These are phyloP conservation scores for Halictus rubicundus DNA, from an alignment of 1,140 invertebrate species.

Conservation along the genomic window DNA sequence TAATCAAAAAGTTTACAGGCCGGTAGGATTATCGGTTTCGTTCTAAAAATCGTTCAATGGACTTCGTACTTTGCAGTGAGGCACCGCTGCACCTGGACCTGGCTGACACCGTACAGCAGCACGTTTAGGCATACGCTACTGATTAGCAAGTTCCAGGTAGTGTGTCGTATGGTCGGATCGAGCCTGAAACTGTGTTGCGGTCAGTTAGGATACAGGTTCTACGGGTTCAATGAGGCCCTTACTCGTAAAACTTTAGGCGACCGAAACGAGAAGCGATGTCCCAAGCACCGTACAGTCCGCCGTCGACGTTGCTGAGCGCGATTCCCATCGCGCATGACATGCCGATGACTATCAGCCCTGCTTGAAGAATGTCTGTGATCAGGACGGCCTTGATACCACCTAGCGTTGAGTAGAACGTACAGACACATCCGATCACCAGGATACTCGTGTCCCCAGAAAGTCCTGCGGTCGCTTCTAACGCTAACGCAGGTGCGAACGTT, in stretches of 20 bases:
- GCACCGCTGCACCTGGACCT: conserved; percentile 81
- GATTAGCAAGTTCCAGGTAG: conserved; percentile 86
- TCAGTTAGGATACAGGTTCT: not conserved
- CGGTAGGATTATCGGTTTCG: too few relatives aligned
- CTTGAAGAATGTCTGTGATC: conserved; percentile 92
- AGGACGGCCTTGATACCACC: conserved; percentile 96
- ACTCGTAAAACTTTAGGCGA: conserved; percentile 72
- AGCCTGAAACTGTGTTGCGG: conserved; percentile 64
- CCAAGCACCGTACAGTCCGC: conserved; percentile 85
- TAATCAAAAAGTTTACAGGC: too few relatives aligned
- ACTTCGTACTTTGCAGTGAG: conserved; percentile 76
- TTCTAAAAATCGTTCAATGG: too few relatives aligned
- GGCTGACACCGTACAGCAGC: conserved; percentile 91
- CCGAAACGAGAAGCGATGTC: conserved; percentile 82
- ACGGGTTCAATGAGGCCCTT: conserved; percentile 12
- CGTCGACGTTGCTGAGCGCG: conserved; percentile 85
- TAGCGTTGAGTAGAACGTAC: conserved; percentile 94
- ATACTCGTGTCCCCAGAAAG: conserved; percentile 88
- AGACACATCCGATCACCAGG: conserved; percentile 88
- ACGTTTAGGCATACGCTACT: conserved; percentile 89
- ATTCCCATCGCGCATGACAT: conserved; percentile 75
- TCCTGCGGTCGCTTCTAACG: conserved; percentile 94
- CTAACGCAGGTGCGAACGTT: conserved; percentile 94
- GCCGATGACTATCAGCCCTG: conserved; percentile 87
- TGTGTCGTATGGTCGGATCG: conserved; percentile 88